Evolutionary conservation across 2,888 invertebrate species (phyloP), one percentile per base, ranked within the genome.

Genomic region (Empis livida): DNA sequence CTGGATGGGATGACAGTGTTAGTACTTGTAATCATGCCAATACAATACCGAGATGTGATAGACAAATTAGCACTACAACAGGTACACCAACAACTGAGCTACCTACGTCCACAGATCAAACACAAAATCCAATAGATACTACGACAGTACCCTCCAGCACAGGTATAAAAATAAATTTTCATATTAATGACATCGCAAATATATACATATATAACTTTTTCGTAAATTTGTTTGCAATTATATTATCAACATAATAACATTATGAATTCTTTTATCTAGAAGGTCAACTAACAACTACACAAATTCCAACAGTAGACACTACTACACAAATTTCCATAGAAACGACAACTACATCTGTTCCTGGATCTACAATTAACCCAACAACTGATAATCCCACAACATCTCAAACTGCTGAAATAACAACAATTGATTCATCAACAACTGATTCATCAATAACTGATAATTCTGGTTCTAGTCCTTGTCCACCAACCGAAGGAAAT

Each of bases 1-100:
- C 78, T 0, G 73, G 74, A 9, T 78, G 77, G 77, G 76, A 77
- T 61, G 71, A 73, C 51, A 68, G 73, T 16, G 65, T 73, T 45
- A 70, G 74, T 53, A 71, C 71, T 1, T 81, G 81, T 48, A 69
- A 70, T 46, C 59, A 65, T 48, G 63, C 61, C 8, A 57, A 62
- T 42, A 58, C 60, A 43, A 68, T 68, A 5, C 38, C 45, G 30
- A 48, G 51, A 23, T 54, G 54, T 41, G 37, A 15, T 10, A 39
- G 35, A 1, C 45, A 42, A 45, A 41, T 44, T 13, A 43, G 32
- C 17, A 47, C 48, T 8, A 48, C 56, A 31, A 53, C 53, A 30
- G 43, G 47, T 10, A 53, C 27, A 17, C 45, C 55, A 43, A 54
- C 54, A 4, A 50, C 52, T 3, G 45, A 43, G 32, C 20, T 39